These are phyloP conservation scores for Hippocampus kuda DNA, from an alignment of 2,797 vertebrate species.

Conservation along the genomic window DNA sequence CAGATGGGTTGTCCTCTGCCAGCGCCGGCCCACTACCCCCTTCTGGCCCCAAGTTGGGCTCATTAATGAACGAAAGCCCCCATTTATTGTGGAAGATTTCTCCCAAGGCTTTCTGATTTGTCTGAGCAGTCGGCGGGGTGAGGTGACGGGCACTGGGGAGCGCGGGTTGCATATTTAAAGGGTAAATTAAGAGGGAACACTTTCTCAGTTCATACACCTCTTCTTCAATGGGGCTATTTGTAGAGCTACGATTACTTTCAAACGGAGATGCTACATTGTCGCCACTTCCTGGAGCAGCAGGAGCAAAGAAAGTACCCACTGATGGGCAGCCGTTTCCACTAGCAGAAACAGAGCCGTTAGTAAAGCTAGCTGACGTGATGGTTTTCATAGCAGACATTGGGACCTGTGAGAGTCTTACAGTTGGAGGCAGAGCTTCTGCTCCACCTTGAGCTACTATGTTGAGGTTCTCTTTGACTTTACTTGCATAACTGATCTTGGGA, in stretches of 20 bases:
- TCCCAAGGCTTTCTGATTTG: slow-evolving; percentile 92
- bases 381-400: slow-evolving; percentile 98
- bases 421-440: slow-evolving; percentile 67
- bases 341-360: slow-evolving; percentile 83
- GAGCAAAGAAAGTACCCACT: slow-evolving; percentile 78
- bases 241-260: slow-evolving; percentile 63
- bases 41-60: slow-evolving; percentile 78
- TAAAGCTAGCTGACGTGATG: slow-evolving; percentile 92
- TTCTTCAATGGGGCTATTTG: slow-evolving; percentile 61
- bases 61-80: slow-evolving; percentile 99
- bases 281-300: slow-evolving; percentile 72
- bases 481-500: slow-evolving; percentile 99
- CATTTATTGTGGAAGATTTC: slow-evolving; percentile 99
- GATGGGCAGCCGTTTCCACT: slow-evolving; percentile 77
- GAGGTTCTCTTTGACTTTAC: slow-evolving; percentile 99
- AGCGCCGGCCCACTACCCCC: slow-evolving; percentile 58
- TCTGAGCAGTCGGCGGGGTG: slow-evolving; percentile 68
- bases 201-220: slow-evolving; percentile 81
- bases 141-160: slow-evolving; percentile 77
- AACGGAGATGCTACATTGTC: slow-evolving; percentile 75
- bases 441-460: slow-evolving; percentile 87
- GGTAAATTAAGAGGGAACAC: slow-evolving; percentile 91
- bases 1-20: slow-evolving; percentile 65
- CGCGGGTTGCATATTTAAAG: slow-evolving; percentile 98
- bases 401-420: slow-evolving; percentile 81